Conservation (phyloP, 1,140 invertebrate genomes). For the Ceratina australensis region DNA sequence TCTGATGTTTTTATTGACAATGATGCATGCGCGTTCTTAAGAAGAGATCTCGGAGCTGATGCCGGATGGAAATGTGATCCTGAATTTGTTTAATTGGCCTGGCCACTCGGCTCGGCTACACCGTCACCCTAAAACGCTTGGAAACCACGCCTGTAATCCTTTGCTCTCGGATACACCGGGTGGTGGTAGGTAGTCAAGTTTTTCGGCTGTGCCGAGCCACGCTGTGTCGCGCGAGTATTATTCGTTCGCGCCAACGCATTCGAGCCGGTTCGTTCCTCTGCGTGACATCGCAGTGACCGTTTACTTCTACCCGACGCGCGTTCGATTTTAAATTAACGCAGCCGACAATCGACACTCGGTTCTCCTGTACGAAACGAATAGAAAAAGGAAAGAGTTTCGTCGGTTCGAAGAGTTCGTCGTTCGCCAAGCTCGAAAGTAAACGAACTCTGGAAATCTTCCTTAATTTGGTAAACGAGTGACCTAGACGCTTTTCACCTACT, state of each 20-base stretch:
- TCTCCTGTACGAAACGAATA: background rate
- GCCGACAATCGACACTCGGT: background rate
- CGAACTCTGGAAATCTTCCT: background rate
- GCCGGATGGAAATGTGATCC: background rate
- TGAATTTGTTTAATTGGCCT: background rate
- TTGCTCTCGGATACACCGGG: slow-evolving; percentile 15
- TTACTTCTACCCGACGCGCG: background rate
- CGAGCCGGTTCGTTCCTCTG: slow-evolving; percentile 51
- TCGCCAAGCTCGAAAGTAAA: background rate
- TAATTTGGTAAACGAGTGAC: slow-evolving; percentile 5
- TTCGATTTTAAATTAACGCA: slow-evolving; percentile 15
- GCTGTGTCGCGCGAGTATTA: slow-evolving; percentile 35
- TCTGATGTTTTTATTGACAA: too few relatives aligned
- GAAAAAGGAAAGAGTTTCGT: background rate
- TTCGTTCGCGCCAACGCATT: slow-evolving; percentile 62
- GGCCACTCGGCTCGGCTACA: too few relatives aligned
- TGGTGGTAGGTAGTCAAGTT: slow-evolving; percentile 53
- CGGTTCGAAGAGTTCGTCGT: too few relatives aligned
- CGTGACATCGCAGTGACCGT: slow-evolving; percentile 5
- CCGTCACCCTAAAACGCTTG: slow-evolving; percentile 16
- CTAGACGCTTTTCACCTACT: slow-evolving; percentile 48
- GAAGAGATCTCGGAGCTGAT: too few relatives aligned
- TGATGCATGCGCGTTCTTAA: too few relatives aligned
- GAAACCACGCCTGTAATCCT: slow-evolving; percentile 46
- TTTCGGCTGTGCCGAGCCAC: slow-evolving; percentile 44